Evolutionary conservation across 2,113 vertebrate species (phyloP).

Genomic region (Tylochromis polylepis): DNA sequence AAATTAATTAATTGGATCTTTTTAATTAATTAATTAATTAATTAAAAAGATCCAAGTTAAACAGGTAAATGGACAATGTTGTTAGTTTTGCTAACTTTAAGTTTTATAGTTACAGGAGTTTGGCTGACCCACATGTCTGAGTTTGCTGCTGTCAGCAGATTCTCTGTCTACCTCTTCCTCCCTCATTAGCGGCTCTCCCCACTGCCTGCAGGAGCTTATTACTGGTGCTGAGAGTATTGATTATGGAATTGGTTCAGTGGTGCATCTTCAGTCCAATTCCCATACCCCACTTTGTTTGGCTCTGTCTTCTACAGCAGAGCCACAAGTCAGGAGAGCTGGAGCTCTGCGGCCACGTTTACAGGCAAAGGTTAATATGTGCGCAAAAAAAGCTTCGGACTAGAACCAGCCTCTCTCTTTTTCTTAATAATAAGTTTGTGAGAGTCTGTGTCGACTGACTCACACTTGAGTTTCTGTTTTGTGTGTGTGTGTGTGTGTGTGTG

Average conservation of each 20-base stretch:
- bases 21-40: too few relatives aligned
- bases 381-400: not conserved
- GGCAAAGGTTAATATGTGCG: not conserved
- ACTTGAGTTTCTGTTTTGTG: not conserved
- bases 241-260: not conserved
- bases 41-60: not conserved
- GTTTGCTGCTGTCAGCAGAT: conserved; percentile 6
- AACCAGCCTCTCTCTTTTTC: not conserved
- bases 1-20: too few relatives aligned
- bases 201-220: not conserved
- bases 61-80: not conserved
- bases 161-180: not conserved
- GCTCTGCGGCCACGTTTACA: not conserved
- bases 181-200: conserved; percentile 26
- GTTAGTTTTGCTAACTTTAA: not conserved
- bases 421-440: not conserved
- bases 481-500: not conserved
- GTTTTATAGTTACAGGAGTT: not conserved
- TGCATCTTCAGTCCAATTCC: not conserved
- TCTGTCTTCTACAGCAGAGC: not conserved
- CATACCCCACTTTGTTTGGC: not conserved
- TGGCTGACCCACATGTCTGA: conserved; percentile 10
- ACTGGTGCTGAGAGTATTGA: conserved; percentile 28
- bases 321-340: not conserved
- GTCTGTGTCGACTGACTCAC: too few relatives aligned